Evolutionary conservation across 2,113 vertebrate genomes (phyloP).

Genomic region (Sorex fumeus): DNA sequence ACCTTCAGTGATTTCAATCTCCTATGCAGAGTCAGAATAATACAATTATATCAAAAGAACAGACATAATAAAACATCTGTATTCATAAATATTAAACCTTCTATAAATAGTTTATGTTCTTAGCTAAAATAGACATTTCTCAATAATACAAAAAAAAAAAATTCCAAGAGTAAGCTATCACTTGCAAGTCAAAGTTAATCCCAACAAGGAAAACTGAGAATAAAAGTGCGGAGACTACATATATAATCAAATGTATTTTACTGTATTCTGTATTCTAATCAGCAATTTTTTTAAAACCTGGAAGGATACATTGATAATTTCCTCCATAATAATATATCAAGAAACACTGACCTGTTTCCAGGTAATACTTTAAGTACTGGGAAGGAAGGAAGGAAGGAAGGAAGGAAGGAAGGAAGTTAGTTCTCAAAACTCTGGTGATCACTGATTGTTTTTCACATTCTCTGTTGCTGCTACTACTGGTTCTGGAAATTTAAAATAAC

Average conservation of each 20-base stretch:
- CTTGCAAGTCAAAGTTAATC: constrained; percentile 52
- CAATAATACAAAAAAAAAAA: neutral
- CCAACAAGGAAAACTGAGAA: neutral
- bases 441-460: neutral
- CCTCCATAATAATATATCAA: constrained; percentile 19
- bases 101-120: constrained; percentile 27
- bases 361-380: neutral
- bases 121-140: constrained; percentile 34
- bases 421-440: neutral
- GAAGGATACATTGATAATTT: neutral
- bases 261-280: too few relatives aligned
- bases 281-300: too few relatives aligned
- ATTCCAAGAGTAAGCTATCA: constrained; percentile 24
- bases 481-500: too few relatives aligned
- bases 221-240: constrained; percentile 2
- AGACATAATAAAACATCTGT: constrained; percentile 33
- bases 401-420: constrained; percentile 13
- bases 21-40: neutral
- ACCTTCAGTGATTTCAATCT: constrained; percentile 18
- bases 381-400: too few relatives aligned
- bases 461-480: neutral
- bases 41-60: constrained; percentile 38
- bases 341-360: neutral
- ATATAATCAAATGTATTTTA: neutral
- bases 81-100: constrained; percentile 53